A percentile compares a stretch with the other conserved stretches of the same genome.
Evolutionary conservation across 2,888 invertebrate species (phyloP).

Genomic region (Tanaodytes sp.): DNA sequence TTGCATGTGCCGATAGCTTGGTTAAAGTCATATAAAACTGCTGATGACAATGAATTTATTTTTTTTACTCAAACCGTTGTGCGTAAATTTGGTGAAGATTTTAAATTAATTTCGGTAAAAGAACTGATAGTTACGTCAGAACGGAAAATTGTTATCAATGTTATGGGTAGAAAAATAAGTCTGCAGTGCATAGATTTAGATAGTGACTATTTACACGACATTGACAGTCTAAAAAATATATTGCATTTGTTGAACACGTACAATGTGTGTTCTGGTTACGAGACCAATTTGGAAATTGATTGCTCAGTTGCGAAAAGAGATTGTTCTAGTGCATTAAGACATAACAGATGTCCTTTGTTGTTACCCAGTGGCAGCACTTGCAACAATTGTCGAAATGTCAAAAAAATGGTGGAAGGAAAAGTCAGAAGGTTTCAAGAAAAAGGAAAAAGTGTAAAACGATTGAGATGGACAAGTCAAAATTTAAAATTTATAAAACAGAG

Average conservation of each 20-base stretch:
- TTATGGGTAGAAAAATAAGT: conserved; percentile 9
- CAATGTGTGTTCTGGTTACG: conserved; percentile 18
- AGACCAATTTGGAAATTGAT: conserved; percentile 6
- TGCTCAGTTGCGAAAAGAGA: conserved; percentile 17
- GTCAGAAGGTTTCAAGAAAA: conserved; percentile 1
- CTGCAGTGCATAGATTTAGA: conserved; percentile 10
- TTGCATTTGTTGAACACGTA: conserved; percentile 13
- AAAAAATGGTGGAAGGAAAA: conserved; percentile 8
- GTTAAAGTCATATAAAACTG: conserved; percentile 4
- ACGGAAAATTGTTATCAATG: conserved; percentile 17
- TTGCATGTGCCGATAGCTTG: conserved; percentile 7
- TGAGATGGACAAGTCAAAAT: conserved; percentile 7
- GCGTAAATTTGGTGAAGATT: conserved; percentile 18
- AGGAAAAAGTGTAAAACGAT: neutral
- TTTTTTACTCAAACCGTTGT: conserved; percentile 18
- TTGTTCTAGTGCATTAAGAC: conserved; percentile 1
- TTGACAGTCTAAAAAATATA: conserved; percentile 2
- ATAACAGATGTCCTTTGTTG: conserved; percentile 20
- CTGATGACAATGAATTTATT: conserved; percentile 8
- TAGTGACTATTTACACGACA: neutral
- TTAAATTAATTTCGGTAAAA: conserved; percentile 19
- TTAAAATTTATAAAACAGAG: conserved; percentile 9
- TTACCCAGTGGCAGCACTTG: neutral
- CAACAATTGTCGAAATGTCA: conserved; percentile 18
- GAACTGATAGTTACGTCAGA: conserved; percentile 19